These are phyloP conservation scores for Eristalis pertinax DNA, from an alignment of 2,888 invertebrate genomes.

Conservation along the genomic window DNA sequence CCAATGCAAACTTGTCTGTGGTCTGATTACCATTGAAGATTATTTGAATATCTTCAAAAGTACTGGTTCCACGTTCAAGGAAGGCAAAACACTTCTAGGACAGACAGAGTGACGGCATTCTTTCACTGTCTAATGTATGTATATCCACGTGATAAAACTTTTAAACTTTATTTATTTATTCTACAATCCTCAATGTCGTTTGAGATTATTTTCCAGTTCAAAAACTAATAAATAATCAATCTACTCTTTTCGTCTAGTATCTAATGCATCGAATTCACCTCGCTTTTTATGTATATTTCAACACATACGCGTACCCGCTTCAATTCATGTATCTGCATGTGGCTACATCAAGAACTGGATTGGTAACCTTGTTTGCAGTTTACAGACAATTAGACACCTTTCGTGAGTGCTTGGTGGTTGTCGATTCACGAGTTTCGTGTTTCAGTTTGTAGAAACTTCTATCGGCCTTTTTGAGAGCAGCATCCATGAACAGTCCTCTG, in stretches of 20 bases:
- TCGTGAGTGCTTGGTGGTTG: background rate
- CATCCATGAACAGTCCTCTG: background rate
- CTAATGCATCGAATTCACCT: background rate
- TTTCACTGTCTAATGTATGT: background rate
- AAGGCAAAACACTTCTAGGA: background rate
- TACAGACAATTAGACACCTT: background rate
- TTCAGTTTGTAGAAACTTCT: background rate
- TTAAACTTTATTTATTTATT: background rate
- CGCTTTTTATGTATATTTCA: background rate
- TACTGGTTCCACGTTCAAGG: too few relatives aligned
- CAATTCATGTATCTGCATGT: background rate
- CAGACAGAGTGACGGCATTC: background rate
- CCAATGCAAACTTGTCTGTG: too few relatives aligned
- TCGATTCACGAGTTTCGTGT: background rate
- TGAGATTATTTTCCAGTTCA: background rate
- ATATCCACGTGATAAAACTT: background rate
- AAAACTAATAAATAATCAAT: background rate
- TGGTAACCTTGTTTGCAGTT: background rate
- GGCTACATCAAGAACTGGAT: background rate
- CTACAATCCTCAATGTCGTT: background rate
- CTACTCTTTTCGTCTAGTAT: background rate
- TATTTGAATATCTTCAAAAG: too few relatives aligned
- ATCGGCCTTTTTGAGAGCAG: background rate
- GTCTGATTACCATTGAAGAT: too few relatives aligned
- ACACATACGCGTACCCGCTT: background rate